phyloP scores from a whole-genome alignment of 2,113 vertebrate genomes.

The Calonectris borealis region DNA sequence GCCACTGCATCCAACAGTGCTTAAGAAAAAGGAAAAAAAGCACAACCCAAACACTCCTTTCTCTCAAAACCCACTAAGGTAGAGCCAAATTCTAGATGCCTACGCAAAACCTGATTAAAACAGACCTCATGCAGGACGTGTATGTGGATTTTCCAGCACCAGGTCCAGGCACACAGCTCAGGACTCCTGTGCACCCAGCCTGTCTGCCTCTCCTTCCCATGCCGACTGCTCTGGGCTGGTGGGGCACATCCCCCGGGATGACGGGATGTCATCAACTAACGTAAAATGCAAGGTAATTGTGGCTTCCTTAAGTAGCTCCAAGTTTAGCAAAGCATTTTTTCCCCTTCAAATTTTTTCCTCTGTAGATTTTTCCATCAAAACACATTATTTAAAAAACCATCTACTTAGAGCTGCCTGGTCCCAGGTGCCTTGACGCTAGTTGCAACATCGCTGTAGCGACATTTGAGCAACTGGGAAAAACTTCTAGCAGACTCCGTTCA shows the following conservation, averaged over 20 bases:
- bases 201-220: not conserved
- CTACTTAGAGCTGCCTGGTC: not conserved
- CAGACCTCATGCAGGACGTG: not conserved
- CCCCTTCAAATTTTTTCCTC: not conserved
- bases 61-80: not conserved
- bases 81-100: constrained; percentile 27
- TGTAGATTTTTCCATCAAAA: constrained; percentile 57
- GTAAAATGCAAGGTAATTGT: constrained; percentile 41
- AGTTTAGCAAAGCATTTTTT: constrained; percentile 29
- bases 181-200: not conserved
- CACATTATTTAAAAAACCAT: constrained; percentile 8
- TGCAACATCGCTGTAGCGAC: not conserved
- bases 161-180: constrained; percentile 33
- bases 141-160: constrained; percentile 27
- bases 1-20: not conserved
- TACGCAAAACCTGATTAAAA: not conserved
- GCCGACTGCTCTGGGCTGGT: not conserved
- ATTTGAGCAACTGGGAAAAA: not conserved
- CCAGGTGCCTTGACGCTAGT: not conserved
- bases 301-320: constrained; percentile 11
- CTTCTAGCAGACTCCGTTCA: not conserved
- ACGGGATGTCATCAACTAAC: not conserved
- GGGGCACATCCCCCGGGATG: not conserved
- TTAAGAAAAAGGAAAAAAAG: not conserved
- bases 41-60: constrained; percentile 22